A percentile compares a stretch with the other conserved stretches of the same genome.
Conservation (phyloP, 2,113 vertebrate species). For the Epinephelus fuscoguttatus region DNA sequence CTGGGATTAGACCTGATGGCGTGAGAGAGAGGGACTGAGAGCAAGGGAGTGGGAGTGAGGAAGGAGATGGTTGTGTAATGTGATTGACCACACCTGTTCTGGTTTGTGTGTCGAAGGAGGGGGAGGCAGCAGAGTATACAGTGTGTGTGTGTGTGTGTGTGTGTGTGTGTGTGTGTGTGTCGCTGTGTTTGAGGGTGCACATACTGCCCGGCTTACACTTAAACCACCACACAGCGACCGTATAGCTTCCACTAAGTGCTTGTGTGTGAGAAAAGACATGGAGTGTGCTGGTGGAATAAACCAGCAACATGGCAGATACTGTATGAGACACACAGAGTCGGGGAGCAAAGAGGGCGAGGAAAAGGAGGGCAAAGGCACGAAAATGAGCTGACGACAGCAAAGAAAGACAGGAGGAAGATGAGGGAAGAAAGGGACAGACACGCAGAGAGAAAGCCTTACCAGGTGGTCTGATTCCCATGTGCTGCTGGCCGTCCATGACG, state of each 20-base stretch:
- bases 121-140: slow-evolving; percentile 21
- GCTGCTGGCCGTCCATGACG: slow-evolving; percentile 99
- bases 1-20: slow-evolving; percentile 79
- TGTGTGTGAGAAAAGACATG: slow-evolving; percentile 12
- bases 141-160: slow-evolving; percentile 17
- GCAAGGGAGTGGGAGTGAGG: slow-evolving; percentile 53
- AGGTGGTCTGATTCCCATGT: slow-evolving; percentile 99
- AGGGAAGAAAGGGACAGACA: slow-evolving; percentile 66
- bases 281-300: background rate
- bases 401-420: slow-evolving; percentile 15
- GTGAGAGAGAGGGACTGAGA: slow-evolving; percentile 69
- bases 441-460: slow-evolving; percentile 87
- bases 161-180: slow-evolving; percentile 17
- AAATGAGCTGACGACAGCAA: slow-evolving; percentile 39
- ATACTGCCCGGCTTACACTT: slow-evolving; percentile 11
- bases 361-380: slow-evolving; percentile 19
- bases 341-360: no score
- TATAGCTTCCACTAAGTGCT: slow-evolving; percentile 14
- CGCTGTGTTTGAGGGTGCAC: slow-evolving; percentile 24
- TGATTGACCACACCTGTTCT: slow-evolving; percentile 80
- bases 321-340: background rate
- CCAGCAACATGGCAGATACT: background rate
- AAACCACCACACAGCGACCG: slow-evolving; percentile 11
- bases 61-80: slow-evolving; percentile 72
- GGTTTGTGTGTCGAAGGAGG: slow-evolving; percentile 45